A percentile compares a stretch with the other conserved stretches of the same genome.
Evolutionary conservation across 2,888 invertebrate species (phyloP).

Genomic region (Leistus spinibarbis): DNA sequence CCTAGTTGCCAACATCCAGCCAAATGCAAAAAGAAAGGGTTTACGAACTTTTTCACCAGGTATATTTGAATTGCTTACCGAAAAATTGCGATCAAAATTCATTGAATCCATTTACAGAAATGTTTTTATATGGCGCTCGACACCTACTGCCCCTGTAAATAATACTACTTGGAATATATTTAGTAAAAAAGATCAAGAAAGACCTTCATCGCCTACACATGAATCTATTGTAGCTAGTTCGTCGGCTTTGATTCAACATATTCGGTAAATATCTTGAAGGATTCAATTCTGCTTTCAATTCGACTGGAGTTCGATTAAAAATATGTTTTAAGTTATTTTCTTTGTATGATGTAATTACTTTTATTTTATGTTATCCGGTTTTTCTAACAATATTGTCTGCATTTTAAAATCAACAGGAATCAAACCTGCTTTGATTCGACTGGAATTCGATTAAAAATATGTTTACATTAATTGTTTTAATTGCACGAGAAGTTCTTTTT

Average conservation of each 20-base stretch:
- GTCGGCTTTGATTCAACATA: conserved; percentile 73
- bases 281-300: neutral
- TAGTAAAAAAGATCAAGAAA: conserved; percentile 49
- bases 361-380: no score
- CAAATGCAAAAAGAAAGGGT: conserved; percentile 65
- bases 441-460: no score
- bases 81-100: neutral
- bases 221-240: conserved; percentile 72
- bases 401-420: no score
- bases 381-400: no score
- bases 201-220: conserved; percentile 50
- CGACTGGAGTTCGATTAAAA: neutral
- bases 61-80: conserved; percentile 46
- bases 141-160: conserved; percentile 47
- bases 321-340: no score
- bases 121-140: conserved; percentile 59
- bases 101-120: conserved; percentile 49
- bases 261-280: conserved; percentile 56
- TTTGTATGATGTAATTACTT: no score
- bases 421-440: no score
- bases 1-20: conserved; percentile 52
- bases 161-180: conserved; percentile 55
- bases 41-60: conserved; percentile 70
- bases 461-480: no score
- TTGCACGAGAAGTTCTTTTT: no score